Percentiles rank a stretch among this genome's conserved stretches.
phyloP scores from a whole-genome alignment of 2,113 vertebrate species.

The Engystomops pustulosus region DNA sequence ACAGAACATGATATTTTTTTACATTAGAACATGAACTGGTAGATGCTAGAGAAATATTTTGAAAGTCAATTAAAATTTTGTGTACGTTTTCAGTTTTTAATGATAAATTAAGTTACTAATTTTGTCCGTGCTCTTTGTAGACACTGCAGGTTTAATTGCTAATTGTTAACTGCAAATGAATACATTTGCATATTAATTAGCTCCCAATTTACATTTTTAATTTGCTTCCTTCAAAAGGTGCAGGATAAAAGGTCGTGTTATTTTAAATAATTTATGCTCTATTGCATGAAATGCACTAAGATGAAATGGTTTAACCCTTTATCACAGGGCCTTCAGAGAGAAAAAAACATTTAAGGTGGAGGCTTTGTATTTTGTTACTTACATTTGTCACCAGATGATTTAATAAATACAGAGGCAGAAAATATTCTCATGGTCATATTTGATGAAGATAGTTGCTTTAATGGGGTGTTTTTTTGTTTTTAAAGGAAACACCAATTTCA shows the following conservation, averaged over 20 bases:
- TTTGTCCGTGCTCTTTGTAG: conserved; percentile 98
- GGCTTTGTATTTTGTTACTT: neutral
- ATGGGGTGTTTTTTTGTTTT: neutral
- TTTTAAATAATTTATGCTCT: conserved; percentile 99
- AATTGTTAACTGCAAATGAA: conserved; percentile 99
- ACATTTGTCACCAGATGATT: neutral
- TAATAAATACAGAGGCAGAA: neutral
- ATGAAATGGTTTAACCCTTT: conserved; percentile 93
- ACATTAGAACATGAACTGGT: conserved; percentile 76
- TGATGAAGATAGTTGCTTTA: neutral
- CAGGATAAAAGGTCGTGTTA: conserved; percentile 99
- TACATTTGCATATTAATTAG: conserved; percentile 99
- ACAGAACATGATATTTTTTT: conserved; percentile 68
- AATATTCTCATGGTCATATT: neutral
- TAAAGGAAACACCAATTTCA: neutral
- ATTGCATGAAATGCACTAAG: conserved; percentile 98
- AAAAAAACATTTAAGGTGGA: conserved; percentile 18
- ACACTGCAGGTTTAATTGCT: conserved; percentile 99
- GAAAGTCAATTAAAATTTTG: conserved; percentile 94
- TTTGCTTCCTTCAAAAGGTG: conserved; percentile 99
- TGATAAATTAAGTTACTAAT: conserved; percentile 99
- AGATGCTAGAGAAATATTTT: conserved; percentile 89
- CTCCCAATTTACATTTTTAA: conserved; percentile 99
- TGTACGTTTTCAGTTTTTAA: conserved; percentile 98
- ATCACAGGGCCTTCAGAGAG: conserved; percentile 72